Percentiles rank a stretch among this genome's conserved stretches.
phyloP scores from a whole-genome alignment of 2,113 vertebrate species.

The Papio anubis region DNA sequence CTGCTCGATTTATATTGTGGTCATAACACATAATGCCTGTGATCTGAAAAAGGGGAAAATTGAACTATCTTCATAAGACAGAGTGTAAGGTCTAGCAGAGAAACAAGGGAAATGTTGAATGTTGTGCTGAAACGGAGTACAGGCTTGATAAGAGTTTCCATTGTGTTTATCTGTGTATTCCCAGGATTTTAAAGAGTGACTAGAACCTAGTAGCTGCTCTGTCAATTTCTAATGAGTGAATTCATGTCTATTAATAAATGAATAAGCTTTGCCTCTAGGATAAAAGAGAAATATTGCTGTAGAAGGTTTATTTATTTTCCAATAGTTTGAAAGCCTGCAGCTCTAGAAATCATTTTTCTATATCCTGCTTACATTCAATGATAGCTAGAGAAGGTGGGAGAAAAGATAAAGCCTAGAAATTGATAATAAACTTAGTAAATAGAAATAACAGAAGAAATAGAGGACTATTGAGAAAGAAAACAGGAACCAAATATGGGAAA shows the following conservation, averaged over 20 bases:
- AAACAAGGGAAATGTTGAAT: not conserved
- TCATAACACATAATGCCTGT: not conserved
- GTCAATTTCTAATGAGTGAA: not conserved
- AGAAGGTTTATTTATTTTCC: not conserved
- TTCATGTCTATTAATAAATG: not conserved
- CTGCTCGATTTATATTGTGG: not conserved
- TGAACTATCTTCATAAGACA: not conserved
- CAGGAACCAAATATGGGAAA: not conserved
- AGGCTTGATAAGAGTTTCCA: not conserved
- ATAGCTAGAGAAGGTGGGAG: not conserved
- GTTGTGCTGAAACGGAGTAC: not conserved
- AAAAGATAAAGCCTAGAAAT: not conserved
- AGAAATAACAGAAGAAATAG: not conserved
- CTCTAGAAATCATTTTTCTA: not conserved
- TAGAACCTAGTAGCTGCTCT: not conserved
- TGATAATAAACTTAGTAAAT: not conserved
- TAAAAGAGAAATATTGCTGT: not conserved
- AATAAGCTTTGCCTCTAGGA: not conserved
- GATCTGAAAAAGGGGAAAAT: not conserved
- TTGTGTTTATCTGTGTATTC: not conserved
- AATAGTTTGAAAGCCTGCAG: not conserved
- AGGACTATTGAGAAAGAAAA: not conserved
- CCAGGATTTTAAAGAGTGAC: not conserved
- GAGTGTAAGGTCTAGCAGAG: not conserved
- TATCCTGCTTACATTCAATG: not conserved